phyloP scores from a whole-genome alignment of 2,797 vertebrate genomes.

The Synanceia verrucosa region DNA sequence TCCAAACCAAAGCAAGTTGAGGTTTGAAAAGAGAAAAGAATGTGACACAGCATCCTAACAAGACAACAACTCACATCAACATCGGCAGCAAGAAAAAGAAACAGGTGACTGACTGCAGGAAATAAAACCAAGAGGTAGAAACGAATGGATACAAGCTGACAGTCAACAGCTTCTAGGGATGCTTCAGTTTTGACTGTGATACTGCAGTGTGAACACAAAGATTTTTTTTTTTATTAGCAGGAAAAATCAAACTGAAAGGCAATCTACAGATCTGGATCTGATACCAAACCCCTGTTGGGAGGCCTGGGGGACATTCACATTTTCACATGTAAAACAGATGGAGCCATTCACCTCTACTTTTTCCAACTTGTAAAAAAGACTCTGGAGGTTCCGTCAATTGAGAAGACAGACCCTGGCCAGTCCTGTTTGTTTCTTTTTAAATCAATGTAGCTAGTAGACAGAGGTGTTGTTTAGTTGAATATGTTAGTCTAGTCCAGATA shows the following conservation, averaged over 20 bases:
- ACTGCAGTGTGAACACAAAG: background rate
- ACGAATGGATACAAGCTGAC: conserved; percentile 17
- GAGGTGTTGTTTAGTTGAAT: too few species aligned
- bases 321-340: too few species aligned
- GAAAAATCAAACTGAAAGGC: background rate
- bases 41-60: background rate
- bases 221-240: background rate
- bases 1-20: background rate
- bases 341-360: background rate
- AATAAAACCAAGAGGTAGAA: conserved; percentile 1
- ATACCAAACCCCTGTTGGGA: background rate
- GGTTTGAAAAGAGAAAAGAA: background rate
- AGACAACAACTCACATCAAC: conserved; percentile 7
- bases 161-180: conserved; percentile 28
- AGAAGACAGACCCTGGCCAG: background rate
- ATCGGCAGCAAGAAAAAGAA: background rate
- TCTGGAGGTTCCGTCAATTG: too few species aligned
- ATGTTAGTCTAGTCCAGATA: too few species aligned
- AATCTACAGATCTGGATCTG: background rate
- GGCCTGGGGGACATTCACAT: too few species aligned
- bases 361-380: background rate
- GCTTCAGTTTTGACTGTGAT: background rate
- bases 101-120: background rate
- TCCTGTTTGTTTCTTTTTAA: background rate
- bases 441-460: background rate